A percentile compares a stretch with the other conserved stretches of the same genome.
Evolutionary conservation across 2,888 invertebrate genomes (phyloP).

Genomic region (Melinaea menophilus): DNA sequence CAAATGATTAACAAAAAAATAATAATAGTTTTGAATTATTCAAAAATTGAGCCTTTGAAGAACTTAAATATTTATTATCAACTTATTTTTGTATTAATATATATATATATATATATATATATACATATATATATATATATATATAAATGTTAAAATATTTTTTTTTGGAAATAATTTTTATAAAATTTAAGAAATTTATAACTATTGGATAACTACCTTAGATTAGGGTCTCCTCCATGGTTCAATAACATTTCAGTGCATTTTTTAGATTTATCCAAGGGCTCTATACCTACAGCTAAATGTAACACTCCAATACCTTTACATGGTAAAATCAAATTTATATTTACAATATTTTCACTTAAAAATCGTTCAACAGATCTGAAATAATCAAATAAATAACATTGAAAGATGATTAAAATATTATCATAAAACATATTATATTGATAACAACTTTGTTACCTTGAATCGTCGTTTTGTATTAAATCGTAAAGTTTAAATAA

Average conservation of each 20-base stretch:
- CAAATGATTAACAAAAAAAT: too few species aligned
- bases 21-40: too few species aligned
- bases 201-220: constrained; percentile 63
- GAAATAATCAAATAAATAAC: constrained; percentile 25
- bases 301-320: constrained; percentile 87
- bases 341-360: constrained; percentile 75
- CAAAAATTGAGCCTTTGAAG: too few species aligned
- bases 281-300: constrained; percentile 85
- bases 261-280: constrained; percentile 78
- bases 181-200: not conserved
- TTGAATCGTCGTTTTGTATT: constrained; percentile 79
- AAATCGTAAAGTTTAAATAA: constrained; percentile 79
- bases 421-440: constrained; percentile 14
- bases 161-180: not conserved
- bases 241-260: constrained; percentile 82
- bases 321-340: constrained; percentile 83
- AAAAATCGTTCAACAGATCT: constrained; percentile 64
- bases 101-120: too few species aligned
- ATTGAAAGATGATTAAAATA: constrained; percentile 4
- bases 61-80: too few species aligned
- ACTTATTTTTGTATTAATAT: not conserved
- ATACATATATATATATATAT: too few species aligned
- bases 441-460: constrained; percentile 61
- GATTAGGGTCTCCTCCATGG: constrained; percentile 85
- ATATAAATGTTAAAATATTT: not conserved